These are phyloP conservation scores for Carlito syrichta DNA, from an alignment of 2,113 vertebrate species.

Conservation along the genomic window DNA sequence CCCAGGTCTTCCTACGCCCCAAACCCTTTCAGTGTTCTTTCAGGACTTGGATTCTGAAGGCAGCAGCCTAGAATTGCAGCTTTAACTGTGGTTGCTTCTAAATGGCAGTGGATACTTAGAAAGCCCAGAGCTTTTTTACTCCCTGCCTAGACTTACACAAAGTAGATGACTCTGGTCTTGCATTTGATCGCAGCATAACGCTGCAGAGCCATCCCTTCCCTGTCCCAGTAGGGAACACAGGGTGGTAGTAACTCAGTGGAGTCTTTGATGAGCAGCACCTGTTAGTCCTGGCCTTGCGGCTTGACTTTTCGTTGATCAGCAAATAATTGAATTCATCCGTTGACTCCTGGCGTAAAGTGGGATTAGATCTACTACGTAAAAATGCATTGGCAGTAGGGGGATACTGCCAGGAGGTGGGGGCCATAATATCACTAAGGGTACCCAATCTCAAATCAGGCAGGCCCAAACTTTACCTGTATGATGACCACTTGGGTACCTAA, in stretches of 20 bases:
- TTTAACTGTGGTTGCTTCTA: neutral
- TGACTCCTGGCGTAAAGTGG: too few relatives aligned
- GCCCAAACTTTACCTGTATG: too few relatives aligned
- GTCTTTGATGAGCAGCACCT: neutral
- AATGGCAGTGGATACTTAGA: neutral
- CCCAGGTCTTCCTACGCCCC: neutral
- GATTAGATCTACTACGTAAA: too few relatives aligned
- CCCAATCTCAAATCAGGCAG: too few relatives aligned
- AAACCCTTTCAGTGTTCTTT: neutral
- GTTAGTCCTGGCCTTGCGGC: too few relatives aligned
- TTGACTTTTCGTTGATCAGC: neutral
- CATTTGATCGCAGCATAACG: neutral
- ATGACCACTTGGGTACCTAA: too few relatives aligned
- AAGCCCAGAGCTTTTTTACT: neutral
- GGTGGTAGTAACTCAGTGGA: neutral
- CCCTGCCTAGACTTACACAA: too few relatives aligned
- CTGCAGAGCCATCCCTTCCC: neutral
- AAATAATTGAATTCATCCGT: neutral
- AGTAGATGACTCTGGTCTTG: neutral
- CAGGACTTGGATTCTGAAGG: neutral
- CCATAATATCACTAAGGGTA: too few relatives aligned
- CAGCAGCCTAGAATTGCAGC: neutral
- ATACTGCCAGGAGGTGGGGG: too few relatives aligned
- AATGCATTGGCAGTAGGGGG: too few relatives aligned
- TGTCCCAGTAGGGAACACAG: neutral